A percentile compares a stretch with the other conserved stretches of the same genome.
Evolutionary conservation across 1,140 invertebrate species (phyloP).

Genomic region (Musca vetustissima): DNA sequence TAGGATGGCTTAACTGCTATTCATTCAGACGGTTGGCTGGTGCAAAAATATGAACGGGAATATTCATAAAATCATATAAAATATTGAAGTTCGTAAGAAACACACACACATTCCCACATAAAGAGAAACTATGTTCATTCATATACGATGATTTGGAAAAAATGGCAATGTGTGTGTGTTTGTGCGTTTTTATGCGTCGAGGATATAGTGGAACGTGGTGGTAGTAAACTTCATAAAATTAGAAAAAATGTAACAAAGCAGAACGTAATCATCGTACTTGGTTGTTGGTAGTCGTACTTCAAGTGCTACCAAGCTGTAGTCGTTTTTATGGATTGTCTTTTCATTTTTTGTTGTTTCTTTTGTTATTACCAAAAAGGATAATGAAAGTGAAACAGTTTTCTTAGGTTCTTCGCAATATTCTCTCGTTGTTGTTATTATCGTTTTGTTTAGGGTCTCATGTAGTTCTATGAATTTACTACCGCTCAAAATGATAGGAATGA

Average conservation of each 20-base stretch:
- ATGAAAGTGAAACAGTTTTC: conserved; percentile 11
- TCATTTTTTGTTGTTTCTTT: too few species aligned
- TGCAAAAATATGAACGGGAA: neutral
- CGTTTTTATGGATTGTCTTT: neutral
- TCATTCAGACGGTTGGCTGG: too few species aligned
- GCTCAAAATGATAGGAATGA: too few species aligned
- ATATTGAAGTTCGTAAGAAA: conserved; percentile 13
- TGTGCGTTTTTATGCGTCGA: too few species aligned
- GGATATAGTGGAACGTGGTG: neutral
- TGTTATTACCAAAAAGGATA: neutral
- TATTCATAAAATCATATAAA: conserved; percentile 17
- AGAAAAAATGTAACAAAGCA: conserved; percentile 4
- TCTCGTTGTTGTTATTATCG: too few species aligned
- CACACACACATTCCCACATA: neutral
- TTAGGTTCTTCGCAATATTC: neutral
- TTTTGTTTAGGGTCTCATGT: too few species aligned
- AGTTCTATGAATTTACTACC: neutral
- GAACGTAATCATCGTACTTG: neutral
- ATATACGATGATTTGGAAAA: too few species aligned
- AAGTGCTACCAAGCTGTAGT: too few species aligned
- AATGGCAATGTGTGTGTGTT: too few species aligned
- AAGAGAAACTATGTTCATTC: too few species aligned
- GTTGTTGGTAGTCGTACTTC: too few species aligned
- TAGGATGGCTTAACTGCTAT: too few species aligned
- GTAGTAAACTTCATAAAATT: conserved; percentile 7